Evolutionary conservation across 2,888 invertebrate genomes (phyloP).

Genomic region (Pilophorus perplexus): DNA sequence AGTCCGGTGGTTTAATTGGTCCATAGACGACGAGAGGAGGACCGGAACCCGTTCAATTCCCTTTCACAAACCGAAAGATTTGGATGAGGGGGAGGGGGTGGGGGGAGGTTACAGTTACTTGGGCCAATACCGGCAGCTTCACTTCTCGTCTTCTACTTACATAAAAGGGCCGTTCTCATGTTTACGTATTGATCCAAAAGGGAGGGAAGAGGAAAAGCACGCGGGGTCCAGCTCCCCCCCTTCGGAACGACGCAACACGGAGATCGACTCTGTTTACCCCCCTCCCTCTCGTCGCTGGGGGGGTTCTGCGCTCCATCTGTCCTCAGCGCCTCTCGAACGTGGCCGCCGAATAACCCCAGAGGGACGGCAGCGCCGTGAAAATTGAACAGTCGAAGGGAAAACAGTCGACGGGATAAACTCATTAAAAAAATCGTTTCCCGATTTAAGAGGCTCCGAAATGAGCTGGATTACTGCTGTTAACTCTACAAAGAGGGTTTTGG

Average conservation of each 20-base stretch:
- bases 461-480: no score
- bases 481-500: no score
- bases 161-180: slow-evolving; percentile 35
- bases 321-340: slow-evolving; percentile 10
- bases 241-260: slow-evolving; percentile 13
- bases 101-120: neutral
- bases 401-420: neutral
- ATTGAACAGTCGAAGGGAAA: neutral
- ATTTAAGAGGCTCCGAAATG: no score
- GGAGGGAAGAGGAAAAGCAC: neutral
- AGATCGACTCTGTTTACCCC: slow-evolving; percentile 38
- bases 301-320: slow-evolving; percentile 22
- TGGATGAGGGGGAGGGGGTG: no score
- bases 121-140: slow-evolving; percentile 2
- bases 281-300: no score
- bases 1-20: no score
- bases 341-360: neutral
- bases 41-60: no score
- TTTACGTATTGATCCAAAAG: slow-evolving; percentile 35
- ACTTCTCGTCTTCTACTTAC: slow-evolving; percentile 29
- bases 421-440: no score
- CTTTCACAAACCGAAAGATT: no score
- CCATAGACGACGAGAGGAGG: no score
- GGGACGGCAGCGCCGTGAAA: neutral
- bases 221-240: slow-evolving; percentile 28